Percentiles rank a stretch among this genome's conserved stretches.
phyloP scores from a whole-genome alignment of 2,888 invertebrate species.

The Lamproptera curius region DNA sequence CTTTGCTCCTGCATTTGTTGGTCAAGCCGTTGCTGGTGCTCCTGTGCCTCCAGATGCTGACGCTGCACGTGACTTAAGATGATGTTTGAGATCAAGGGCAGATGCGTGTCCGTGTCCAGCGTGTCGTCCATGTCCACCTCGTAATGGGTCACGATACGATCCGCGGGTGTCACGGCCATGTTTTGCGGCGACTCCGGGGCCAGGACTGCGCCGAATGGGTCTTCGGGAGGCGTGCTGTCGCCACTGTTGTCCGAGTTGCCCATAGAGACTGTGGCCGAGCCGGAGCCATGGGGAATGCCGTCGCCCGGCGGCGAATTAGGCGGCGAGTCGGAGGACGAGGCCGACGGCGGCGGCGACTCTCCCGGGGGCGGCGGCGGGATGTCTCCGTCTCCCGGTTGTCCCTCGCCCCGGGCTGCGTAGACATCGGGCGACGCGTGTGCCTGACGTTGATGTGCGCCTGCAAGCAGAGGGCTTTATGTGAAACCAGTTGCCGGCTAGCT shows the following conservation, averaged over 20 bases:
- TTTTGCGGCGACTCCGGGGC: too few species aligned
- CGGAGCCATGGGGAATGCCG: not conserved
- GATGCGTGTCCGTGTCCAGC: constrained; percentile 42
- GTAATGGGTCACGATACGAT: constrained; percentile 42
- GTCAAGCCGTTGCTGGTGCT: too few species aligned
- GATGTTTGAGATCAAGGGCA: too few species aligned
- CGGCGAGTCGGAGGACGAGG: too few species aligned
- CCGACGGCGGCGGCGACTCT: not conserved
- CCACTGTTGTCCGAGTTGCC: constrained; percentile 1
- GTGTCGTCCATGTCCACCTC: constrained; percentile 29
- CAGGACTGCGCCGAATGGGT: not conserved
- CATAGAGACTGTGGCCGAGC: not conserved
- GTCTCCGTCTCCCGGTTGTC: not conserved
- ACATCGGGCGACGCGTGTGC: constrained; percentile 31
- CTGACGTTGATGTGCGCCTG: constrained; percentile 57
- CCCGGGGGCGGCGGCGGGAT: not conserved
- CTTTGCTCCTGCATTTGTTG: not conserved
- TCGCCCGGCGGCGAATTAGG: too few species aligned
- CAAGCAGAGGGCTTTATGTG: not conserved
- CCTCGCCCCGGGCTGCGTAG: not conserved
- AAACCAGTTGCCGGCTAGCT: too few species aligned
- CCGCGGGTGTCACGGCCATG: constrained; percentile 27
- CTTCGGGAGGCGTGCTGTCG: not conserved
- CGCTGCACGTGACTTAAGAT: too few species aligned
- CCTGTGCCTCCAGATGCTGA: too few species aligned